Base-by-base conservation (phyloP, 2,797 vertebrate species). In the Scarus forsteni region DNA sequence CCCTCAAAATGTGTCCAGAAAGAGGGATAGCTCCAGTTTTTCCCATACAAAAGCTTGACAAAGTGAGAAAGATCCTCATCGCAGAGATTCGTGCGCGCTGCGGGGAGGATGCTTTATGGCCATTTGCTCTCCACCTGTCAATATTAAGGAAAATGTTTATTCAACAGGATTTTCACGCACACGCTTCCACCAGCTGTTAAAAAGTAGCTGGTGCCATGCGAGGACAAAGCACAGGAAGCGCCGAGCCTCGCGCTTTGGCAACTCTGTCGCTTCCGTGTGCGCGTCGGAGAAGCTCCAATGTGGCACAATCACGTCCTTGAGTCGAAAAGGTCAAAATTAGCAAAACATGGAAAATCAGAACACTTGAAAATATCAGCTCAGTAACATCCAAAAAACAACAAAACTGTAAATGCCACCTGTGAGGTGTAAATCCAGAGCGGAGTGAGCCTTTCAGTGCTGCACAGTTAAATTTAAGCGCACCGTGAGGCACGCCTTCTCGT, bases 401-500 rank as follows among this genome's bases (percentile, higher is more conserved):
- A 44, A 14, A 54, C 18, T 66, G 0, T 43, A 13, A 14, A 10
- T 39, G 18, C 12, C 6, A 16, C 34, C 3, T 14, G 1, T 6
- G 19, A 1, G 8, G 18, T 42, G 70, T 71, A 70, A 42, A 74
- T 80, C 87, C 86, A 64, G 40, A 55, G 49, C 69, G 34, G 79
- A 74, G 45, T 83, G 81, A 60, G 66, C 49, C 50, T 55, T 60
- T 56, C 61, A 7, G 49, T 53, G 7, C 42, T 6, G 66, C 81
- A 66, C 43, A 80, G 73, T 89, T 85, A 62, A 73, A 91, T 92
- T 90, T 87, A 92, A 93, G 79, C 84, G 78, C 81, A 85, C 65
- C 36, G 40, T 0, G 78, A 81, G 91, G 53, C 87, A 86, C 91
- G 92, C 91, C 91, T 87, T 60, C 80, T 75, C 46, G 61, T 58